A percentile compares a stretch with the other conserved stretches of the same genome.
Evolutionary conservation across 2,797 vertebrate species (phyloP).

Genomic region (Galago senegalensis): DNA sequence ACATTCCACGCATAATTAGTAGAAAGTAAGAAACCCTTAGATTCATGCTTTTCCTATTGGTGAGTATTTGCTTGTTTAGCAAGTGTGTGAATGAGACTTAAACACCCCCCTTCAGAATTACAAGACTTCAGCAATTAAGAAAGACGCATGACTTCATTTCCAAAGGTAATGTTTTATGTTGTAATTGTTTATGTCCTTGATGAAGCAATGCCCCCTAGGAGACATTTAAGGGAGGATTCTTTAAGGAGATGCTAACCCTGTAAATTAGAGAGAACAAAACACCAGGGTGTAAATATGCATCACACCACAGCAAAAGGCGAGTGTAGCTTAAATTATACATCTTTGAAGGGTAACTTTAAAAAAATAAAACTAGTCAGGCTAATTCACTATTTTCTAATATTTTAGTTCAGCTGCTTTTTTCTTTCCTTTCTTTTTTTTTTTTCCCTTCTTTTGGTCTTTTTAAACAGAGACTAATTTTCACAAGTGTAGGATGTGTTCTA

Average conservation of each 20-base stretch:
- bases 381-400: slow-evolving; percentile 21
- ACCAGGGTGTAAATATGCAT: background rate
- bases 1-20: slow-evolving; percentile 68
- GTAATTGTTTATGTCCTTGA: slow-evolving; percentile 71
- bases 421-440: background rate
- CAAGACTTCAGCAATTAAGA: slow-evolving; percentile 75
- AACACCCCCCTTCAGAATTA: slow-evolving; percentile 76
- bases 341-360: slow-evolving; percentile 46
- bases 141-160: slow-evolving; percentile 82
- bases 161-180: slow-evolving; percentile 73
- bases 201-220: slow-evolving; percentile 79
- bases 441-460: slow-evolving; percentile 15
- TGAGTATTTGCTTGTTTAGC: slow-evolving; percentile 68
- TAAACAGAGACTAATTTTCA: slow-evolving; percentile 28
- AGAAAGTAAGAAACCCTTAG: slow-evolving; percentile 65
- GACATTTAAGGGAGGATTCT: slow-evolving; percentile 70
- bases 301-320: slow-evolving; percentile 15
- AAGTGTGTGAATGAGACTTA: slow-evolving; percentile 75
- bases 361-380: slow-evolving; percentile 35
- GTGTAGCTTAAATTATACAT: background rate
- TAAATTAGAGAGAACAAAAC: slow-evolving; percentile 35
- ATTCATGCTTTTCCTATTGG: slow-evolving; percentile 59
- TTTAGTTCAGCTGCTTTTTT: slow-evolving; percentile 3
- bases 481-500: background rate
- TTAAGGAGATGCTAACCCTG: slow-evolving; percentile 46